These are phyloP conservation scores for Catajapyx aquilonaris DNA, from an alignment of 1,140 invertebrate species.

Conservation along the genomic window DNA sequence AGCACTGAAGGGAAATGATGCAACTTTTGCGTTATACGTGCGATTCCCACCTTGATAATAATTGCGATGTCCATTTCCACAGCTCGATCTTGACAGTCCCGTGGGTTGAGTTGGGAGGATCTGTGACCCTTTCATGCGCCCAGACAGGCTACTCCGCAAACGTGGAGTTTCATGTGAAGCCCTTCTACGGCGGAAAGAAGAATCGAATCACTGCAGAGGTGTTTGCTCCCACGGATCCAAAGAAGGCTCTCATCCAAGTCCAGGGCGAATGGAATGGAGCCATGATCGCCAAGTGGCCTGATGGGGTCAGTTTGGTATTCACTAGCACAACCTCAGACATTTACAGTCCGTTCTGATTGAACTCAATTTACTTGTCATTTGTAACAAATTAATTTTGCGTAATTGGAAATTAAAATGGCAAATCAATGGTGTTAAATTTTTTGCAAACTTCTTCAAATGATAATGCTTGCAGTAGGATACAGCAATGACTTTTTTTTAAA, in stretches of 20 bases:
- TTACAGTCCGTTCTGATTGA: too few species aligned
- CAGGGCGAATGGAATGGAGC: constrained; percentile 90
- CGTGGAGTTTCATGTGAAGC: constrained; percentile 88
- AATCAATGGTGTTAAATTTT: too few species aligned
- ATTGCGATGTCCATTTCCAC: constrained; percentile 4
- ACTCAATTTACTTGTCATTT: too few species aligned
- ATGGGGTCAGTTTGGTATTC: constrained; percentile 35
- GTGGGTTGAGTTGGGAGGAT: constrained; percentile 90
- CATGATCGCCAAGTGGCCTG: constrained; percentile 71
- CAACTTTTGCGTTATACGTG: too few species aligned
- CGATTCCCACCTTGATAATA: background rate
- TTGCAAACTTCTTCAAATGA: too few species aligned
- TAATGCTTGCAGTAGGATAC: too few species aligned
- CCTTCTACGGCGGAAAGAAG: constrained; percentile 90
- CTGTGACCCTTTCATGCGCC: constrained; percentile 62
- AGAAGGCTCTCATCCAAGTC: constrained; percentile 69
- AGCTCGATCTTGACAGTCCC: constrained; percentile 87
- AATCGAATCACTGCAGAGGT: constrained; percentile 73
- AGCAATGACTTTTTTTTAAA: too few species aligned
- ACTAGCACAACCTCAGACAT: background rate
- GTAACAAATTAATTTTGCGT: too few species aligned
- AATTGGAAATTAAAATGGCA: too few species aligned
- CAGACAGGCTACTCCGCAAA: constrained; percentile 75
- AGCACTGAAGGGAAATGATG: too few species aligned
- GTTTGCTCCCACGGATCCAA: constrained; percentile 44